A percentile compares a stretch with the other conserved stretches of the same genome.
Conservation (phyloP, 2,888 invertebrate genomes). For the Drosophila nigricruria region DNA sequence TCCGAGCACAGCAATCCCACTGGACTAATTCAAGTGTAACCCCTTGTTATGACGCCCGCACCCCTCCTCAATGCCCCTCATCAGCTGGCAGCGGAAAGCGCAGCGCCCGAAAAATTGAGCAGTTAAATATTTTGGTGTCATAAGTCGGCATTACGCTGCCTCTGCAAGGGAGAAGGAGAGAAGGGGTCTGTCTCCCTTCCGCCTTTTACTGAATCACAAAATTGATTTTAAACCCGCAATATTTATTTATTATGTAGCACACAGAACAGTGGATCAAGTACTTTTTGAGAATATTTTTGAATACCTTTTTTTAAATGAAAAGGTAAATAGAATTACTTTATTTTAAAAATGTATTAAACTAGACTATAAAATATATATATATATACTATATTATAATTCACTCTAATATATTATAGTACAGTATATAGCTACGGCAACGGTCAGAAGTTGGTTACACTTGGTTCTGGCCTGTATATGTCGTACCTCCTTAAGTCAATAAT, state of each 20-base stretch:
- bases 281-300: not conserved
- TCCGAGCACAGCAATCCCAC: constrained; percentile 76
- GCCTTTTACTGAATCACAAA: constrained; percentile 5
- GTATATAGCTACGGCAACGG: too few species aligned
- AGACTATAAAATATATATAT: not conserved
- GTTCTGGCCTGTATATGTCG: too few species aligned
- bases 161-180: not conserved
- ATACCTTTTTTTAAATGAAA: not conserved
- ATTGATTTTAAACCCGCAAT: constrained; percentile 46
- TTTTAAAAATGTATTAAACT: not conserved
- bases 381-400: too few species aligned
- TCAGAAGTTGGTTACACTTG: too few species aligned
- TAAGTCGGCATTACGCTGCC: constrained; percentile 81
- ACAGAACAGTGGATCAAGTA: not conserved
- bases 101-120: constrained; percentile 80
- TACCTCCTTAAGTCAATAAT: too few species aligned
- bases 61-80: constrained; percentile 3
- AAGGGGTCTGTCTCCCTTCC: not conserved
- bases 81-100: constrained; percentile 41
- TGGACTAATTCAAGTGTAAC: constrained; percentile 83
- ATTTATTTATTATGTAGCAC: constrained; percentile 13
- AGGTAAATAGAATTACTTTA: not conserved
- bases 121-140: constrained; percentile 85
- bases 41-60: constrained; percentile 66
- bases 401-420: too few species aligned